phyloP scores from a whole-genome alignment of 2,888 invertebrate species.

The Limnephilus auricula region DNA sequence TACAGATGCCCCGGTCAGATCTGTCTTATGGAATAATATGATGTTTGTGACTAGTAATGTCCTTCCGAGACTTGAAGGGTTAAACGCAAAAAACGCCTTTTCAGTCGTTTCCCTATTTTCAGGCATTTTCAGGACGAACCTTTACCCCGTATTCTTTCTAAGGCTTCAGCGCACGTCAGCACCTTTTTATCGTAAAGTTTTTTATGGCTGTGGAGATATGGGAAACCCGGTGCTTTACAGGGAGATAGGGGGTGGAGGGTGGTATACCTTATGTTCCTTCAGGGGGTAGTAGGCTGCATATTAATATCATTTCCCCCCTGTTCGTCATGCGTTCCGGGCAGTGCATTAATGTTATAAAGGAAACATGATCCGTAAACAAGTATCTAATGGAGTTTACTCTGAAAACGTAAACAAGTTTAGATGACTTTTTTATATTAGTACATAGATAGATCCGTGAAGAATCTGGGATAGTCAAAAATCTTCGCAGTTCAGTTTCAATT shows the following conservation, averaged over 20 bases:
- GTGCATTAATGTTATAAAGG: neutral
- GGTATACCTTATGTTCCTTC: neutral
- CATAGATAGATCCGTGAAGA: neutral
- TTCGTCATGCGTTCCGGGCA: neutral
- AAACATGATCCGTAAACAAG: neutral
- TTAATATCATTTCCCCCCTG: neutral
- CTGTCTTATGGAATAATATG: too few species aligned
- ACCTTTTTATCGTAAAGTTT: constrained; percentile 35
- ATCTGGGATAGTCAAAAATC: too few species aligned
- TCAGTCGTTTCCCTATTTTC: neutral
- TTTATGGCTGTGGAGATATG: constrained; percentile 22
- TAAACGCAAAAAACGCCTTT: neutral
- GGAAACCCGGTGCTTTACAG: neutral
- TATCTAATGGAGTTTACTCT: neutral
- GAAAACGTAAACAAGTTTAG: neutral
- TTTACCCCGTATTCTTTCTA: neutral
- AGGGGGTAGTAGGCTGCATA: neutral
- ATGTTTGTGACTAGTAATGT: too few species aligned
- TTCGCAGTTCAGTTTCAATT: too few species aligned
- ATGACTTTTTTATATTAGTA: neutral
- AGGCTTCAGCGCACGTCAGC: constrained; percentile 3
- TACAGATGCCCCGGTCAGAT: too few species aligned
- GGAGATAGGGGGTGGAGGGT: neutral
- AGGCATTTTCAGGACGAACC: constrained; percentile 9
- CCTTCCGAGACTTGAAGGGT: too few species aligned